Evolutionary conservation across 1,140 invertebrate genomes (phyloP).

Genomic region (Drosophila orena): DNA sequence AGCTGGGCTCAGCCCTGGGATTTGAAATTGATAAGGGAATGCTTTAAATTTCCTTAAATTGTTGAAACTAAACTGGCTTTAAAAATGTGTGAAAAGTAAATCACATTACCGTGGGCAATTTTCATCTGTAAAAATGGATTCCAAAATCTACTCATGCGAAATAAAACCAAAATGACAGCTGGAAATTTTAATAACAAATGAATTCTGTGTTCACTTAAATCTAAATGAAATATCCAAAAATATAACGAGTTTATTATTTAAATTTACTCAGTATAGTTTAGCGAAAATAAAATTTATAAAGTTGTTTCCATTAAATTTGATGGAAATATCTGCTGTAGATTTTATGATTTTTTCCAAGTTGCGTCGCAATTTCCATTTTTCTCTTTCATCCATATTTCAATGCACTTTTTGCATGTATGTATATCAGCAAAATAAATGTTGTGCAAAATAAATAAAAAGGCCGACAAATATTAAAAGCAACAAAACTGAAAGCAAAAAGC

Average conservation of each 20-base stretch:
- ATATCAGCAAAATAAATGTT: conserved; percentile 46
- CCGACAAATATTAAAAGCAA: conserved; percentile 32
- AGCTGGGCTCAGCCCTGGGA: conserved; percentile 23
- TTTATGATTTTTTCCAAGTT: conserved; percentile 21
- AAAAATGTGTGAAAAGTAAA: too few species aligned
- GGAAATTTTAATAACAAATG: neutral
- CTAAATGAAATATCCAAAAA: too few species aligned
- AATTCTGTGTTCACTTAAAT: too few species aligned
- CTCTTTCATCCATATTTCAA: conserved; percentile 14
- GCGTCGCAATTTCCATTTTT: conserved; percentile 37
- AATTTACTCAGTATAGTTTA: too few species aligned
- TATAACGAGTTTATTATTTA: too few species aligned
- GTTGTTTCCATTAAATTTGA: conserved; percentile 19
- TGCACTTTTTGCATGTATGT: conserved; percentile 22
- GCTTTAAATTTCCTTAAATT: neutral
- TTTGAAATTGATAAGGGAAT: neutral
- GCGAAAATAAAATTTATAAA: neutral
- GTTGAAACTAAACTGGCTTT: neutral
- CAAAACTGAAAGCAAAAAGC: conserved; percentile 20
- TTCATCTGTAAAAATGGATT: too few species aligned
- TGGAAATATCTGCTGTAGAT: neutral
- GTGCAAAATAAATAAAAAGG: conserved; percentile 56
- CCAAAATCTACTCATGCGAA: too few species aligned
- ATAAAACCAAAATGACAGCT: too few species aligned
- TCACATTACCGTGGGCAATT: too few species aligned